Evolutionary conservation across 1,140 invertebrate species (phyloP).

Genomic region (Pseudomyrmex concolor): DNA sequence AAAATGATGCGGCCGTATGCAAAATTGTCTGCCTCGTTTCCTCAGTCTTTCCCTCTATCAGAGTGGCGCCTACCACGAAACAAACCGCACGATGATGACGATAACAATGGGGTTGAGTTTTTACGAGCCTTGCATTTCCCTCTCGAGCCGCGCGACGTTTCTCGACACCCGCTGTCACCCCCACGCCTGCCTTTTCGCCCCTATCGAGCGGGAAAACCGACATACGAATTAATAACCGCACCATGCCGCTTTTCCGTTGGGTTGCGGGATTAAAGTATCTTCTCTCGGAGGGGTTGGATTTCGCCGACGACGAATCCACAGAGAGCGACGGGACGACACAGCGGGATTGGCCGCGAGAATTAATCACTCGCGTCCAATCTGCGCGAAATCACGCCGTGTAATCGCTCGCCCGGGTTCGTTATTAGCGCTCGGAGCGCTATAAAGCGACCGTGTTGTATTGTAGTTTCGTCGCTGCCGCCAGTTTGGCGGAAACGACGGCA

Average conservation of each 20-base stretch:
- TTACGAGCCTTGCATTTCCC: conserved; percentile 77
- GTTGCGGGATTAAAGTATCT: conserved; percentile 80
- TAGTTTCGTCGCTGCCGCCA: conserved; percentile 12
- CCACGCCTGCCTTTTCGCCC: background rate
- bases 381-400: conserved; percentile 74
- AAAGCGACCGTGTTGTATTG: conserved; percentile 47
- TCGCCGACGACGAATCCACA: conserved; percentile 59
- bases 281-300: conserved; percentile 61
- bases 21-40: conserved; percentile 37
- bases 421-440: conserved; percentile 64
- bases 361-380: conserved; percentile 75
- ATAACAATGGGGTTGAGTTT: conserved; percentile 82
- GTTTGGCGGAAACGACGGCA: conserved; percentile 43
- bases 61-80: conserved; percentile 77
- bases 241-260: conserved; percentile 71
- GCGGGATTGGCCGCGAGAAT: conserved; percentile 73
- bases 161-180: background rate
- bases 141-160: conserved; percentile 31
- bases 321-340: conserved; percentile 39
- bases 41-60: conserved; percentile 10
- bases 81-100: conserved; percentile 75
- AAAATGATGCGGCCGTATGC: conserved; percentile 26
- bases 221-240: conserved; percentile 81
- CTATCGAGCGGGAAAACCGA: conserved; percentile 50
- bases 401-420: conserved; percentile 69